Percentiles rank a stretch among this genome's conserved stretches.
Evolutionary conservation across 2,113 vertebrate species (phyloP).

Genomic region (Callorhinus ursinus): DNA sequence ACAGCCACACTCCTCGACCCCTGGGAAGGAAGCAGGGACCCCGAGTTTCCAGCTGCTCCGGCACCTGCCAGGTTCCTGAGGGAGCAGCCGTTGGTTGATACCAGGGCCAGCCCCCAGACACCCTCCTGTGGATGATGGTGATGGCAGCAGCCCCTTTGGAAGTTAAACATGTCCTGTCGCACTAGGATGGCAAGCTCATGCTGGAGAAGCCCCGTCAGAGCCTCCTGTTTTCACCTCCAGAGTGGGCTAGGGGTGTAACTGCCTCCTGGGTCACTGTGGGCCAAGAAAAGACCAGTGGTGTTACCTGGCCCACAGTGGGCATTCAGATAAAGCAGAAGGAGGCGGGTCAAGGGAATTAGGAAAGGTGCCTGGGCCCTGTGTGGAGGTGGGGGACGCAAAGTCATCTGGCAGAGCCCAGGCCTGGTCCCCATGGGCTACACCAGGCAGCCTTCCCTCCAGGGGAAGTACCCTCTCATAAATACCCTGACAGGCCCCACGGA

Average conservation of each 20-base stretch:
- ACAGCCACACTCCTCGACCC: rapidly evolving
- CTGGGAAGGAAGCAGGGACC: background rate
- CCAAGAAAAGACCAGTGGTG: background rate
- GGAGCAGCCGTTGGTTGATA: background rate
- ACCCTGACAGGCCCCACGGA: background rate
- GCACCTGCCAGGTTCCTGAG: background rate
- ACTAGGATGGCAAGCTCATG: too few species aligned
- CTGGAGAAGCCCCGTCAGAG: background rate
- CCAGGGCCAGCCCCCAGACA: background rate
- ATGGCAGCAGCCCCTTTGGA: rapidly evolving
- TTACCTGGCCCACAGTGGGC: background rate
- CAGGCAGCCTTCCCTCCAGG: background rate
- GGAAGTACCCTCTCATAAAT: rapidly evolving
- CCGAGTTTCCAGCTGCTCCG: background rate
- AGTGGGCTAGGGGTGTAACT: background rate
- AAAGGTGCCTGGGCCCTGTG: background rate
- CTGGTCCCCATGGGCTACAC: background rate
- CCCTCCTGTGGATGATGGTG: background rate
- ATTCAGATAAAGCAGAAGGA: background rate
- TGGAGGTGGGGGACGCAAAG: background rate
- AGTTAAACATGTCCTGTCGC: too few species aligned
- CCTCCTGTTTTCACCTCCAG: background rate
- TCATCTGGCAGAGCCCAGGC: background rate
- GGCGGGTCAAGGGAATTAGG: background rate
- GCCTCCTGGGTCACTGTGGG: background rate